Base-by-base conservation (phyloP, 2,888 invertebrate species). In the Drosophila pseudotakahashii region DNA sequence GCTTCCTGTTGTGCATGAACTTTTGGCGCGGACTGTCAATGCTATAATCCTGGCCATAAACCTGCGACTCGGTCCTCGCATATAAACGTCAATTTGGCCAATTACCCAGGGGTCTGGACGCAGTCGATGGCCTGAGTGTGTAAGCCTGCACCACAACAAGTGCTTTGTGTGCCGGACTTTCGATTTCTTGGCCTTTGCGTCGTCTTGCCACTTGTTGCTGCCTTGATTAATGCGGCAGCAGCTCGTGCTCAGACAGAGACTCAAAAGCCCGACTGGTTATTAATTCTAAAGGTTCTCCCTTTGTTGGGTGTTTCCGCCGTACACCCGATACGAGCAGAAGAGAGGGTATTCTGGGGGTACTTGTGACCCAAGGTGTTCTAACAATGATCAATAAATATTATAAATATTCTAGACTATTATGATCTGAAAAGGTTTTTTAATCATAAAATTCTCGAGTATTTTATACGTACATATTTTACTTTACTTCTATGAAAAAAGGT, bases 41-140 rank as follows among this genome's bases (percentile, higher is more conserved):
- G 77, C 84, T 77, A 78, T 83, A 83, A 86, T 82, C 77, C 83
- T 66, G 70, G 37, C 71, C 76, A 79, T 77, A 85, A 73, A 50
- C 73, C 55, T 34, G 62, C 19, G 70, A 58, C 50, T 57, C 37
- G 39, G 57, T 58, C 60, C 32, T 70, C 75, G 84, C 81, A 76
- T 84, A 82, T 86, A 86, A 82, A 82, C 82, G 81, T 82, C 82
- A 86, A 82, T 82, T 82, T 86, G 82, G 87, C 87, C 82, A 82
- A 82, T 82, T 82, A 82, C 77, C 81, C 42, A 42, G 42, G 7
- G 42, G 6, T 13, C 71, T 59, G 60, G 57, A 45, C 26, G 39
- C 52, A 32, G 14, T 19, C 19, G 41, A 26, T 26, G 26, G 26
- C 26, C 26, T 0, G 26, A 26, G 26, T 26, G 32, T n/a, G 44